Evolutionary conservation across 2,888 invertebrate species (phyloP).

Genomic region (Drosophila suboccidentalis): DNA sequence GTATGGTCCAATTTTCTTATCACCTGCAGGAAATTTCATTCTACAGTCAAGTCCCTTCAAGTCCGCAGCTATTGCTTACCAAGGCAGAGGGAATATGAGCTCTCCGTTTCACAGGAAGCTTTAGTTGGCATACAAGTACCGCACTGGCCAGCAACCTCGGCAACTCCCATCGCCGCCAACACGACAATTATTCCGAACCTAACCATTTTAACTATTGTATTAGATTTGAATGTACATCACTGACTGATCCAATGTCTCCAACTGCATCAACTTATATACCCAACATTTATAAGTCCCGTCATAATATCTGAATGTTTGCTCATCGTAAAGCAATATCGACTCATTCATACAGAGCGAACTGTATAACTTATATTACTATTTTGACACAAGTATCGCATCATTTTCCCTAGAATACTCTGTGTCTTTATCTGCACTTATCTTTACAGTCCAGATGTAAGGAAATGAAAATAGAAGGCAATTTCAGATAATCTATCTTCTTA

Average conservation of each 20-base stretch:
- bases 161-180: constrained; percentile 7
- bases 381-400: background rate
- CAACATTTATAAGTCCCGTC: constrained; percentile 22
- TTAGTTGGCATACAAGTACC: constrained; percentile 26
- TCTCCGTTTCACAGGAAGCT: constrained; percentile 41
- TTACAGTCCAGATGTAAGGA: constrained; percentile 7
- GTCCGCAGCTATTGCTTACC: constrained; percentile 30
- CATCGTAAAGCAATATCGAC: constrained; percentile 49
- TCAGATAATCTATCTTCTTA: background rate
- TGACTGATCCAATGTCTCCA: constrained; percentile 19
- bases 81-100: constrained; percentile 32
- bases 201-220: constrained; percentile 26
- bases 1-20: background rate
- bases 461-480: constrained; percentile 7
- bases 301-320: constrained; percentile 38
- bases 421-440: constrained; percentile 22
- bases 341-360: constrained; percentile 6
- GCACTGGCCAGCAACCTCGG: constrained; percentile 12
- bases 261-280: constrained; percentile 36
- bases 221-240: background rate
- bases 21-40: background rate
- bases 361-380: constrained; percentile 24
- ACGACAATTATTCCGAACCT: constrained; percentile 17
- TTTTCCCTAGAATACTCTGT: constrained; percentile 13
- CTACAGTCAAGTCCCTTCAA: background rate